Base-by-base conservation (phyloP, 35 echinoderm and acorn worm species). In the Apostichopus parvimensis region DNA sequence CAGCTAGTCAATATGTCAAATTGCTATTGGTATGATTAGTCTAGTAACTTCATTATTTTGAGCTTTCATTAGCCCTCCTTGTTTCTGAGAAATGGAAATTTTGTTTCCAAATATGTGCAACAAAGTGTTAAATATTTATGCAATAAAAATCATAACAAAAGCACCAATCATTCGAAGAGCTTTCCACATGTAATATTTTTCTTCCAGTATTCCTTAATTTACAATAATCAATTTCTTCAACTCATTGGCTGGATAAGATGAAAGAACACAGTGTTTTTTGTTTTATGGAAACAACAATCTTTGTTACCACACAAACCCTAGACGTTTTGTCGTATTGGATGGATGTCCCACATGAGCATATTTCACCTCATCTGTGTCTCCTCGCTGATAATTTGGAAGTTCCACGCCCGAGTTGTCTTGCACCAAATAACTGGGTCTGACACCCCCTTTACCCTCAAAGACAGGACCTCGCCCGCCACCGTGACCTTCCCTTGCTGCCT, bases 361-460 rank as follows among this genome's bases (percentile, higher is more conserved):
- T 87, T 98, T 98, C 1, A 98, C 87, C 3, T 95, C 92, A 13
- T 98, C 96, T 52, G 96, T 98, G 85, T 92, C 92, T 11, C 80
- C 94, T 52, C 79, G 91, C 25, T 98, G 96, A 84, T 98, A 98
- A 64, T 93, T 90, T 52, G 96, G 96, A 13, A 98, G 85, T 75
- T 98, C 96, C 26, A 98, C 94, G 1, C 90, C 96, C 5, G 77
- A 62, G 23, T 94, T 94, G 73, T 98, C 96, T 21, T 98, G 90
- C 22, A 94, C 94, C 54, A 98, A 77, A 58, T 98, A 98, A 77
- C 96, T 98, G 8, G 96, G 96, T 13, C 96, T 70, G 23, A 98
- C 91, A 73, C 96, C 96, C n/a, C 96, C 96, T 90, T 98, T 98
- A 0, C 96, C 96, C 72, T 98, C 96, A 93, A 95, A 98, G 21